phyloP scores from a whole-genome alignment of 1,140 invertebrate genomes.

The Andrena cerasifolii region DNA sequence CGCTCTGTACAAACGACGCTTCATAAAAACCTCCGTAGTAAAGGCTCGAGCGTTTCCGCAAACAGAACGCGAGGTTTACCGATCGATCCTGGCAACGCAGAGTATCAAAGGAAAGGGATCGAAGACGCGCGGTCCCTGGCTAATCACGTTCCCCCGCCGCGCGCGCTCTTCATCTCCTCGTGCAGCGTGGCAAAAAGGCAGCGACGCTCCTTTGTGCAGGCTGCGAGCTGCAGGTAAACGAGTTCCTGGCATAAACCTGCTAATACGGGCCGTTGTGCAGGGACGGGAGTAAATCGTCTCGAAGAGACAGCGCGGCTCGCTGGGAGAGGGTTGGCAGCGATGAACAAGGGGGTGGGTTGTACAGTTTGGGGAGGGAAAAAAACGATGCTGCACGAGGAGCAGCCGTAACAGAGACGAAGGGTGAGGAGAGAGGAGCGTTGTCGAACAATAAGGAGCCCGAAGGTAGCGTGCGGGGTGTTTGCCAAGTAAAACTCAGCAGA shows the following conservation, averaged over 20 bases:
- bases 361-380: slow-evolving; percentile 1
- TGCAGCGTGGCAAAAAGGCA: slow-evolving; percentile 20
- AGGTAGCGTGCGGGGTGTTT: slow-evolving; percentile 66
- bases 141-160: slow-evolving; percentile 5
- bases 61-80: background rate
- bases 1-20: background rate
- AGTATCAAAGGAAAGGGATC: slow-evolving; percentile 1
- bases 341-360: background rate
- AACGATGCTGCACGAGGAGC: background rate
- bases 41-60: background rate
- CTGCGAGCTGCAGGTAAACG: slow-evolving; percentile 29
- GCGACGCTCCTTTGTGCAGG: slow-evolving; percentile 23
- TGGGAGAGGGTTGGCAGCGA: too few species aligned
- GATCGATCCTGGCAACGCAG: slow-evolving; percentile 9
- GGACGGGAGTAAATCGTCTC: slow-evolving; percentile 37
- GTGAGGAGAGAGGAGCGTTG: slow-evolving; percentile 30
- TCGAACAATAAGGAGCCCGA: slow-evolving; percentile 70
- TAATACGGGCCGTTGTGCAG: slow-evolving; percentile 14
- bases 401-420: slow-evolving; percentile 44
- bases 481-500: slow-evolving; percentile 75
- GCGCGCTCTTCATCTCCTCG: background rate
- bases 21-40: slow-evolving; percentile 13
- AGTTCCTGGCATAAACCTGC: slow-evolving; percentile 35
- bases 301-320: background rate
- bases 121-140: slow-evolving; percentile 7